Conservation (phyloP, 2,797 vertebrate species). For the Strix occidentalis region DNA sequence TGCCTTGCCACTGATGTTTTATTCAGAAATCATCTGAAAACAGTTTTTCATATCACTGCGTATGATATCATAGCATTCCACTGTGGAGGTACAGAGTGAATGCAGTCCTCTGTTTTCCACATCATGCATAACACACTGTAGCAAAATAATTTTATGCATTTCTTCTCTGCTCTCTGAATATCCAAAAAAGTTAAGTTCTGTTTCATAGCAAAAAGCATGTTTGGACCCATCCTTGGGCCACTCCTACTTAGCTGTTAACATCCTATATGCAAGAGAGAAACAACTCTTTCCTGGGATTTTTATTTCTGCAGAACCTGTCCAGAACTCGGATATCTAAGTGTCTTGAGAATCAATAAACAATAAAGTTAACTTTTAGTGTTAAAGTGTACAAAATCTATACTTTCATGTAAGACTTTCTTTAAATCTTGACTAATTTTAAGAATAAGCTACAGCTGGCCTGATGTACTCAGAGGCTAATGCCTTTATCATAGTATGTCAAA, state of each 20-base stretch:
- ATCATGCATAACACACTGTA: background rate
- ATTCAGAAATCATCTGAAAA: conserved; percentile 2
- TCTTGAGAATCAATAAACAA: background rate
- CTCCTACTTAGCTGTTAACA: background rate
- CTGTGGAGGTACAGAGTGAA: background rate
- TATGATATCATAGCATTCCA: background rate
- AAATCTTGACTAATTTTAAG: background rate
- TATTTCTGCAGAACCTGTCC: background rate
- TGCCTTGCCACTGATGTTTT: background rate
- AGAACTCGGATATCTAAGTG: background rate
- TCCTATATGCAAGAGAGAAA: background rate
- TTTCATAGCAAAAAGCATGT: background rate
- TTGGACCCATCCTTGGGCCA: background rate
- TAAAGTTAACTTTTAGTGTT: background rate
- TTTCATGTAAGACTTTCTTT: background rate
- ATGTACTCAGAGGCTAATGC: background rate
- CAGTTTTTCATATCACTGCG: background rate
- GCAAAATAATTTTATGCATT: background rate
- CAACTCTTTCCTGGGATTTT: background rate
- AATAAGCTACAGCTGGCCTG: background rate
- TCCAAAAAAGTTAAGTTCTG: background rate
- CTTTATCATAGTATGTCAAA: background rate
- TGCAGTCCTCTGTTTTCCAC: background rate
- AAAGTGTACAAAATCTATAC: background rate
- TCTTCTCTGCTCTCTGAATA: background rate